Conservation (phyloP, 2,888 invertebrate species). For the Tromatobia lineatoria region DNA sequence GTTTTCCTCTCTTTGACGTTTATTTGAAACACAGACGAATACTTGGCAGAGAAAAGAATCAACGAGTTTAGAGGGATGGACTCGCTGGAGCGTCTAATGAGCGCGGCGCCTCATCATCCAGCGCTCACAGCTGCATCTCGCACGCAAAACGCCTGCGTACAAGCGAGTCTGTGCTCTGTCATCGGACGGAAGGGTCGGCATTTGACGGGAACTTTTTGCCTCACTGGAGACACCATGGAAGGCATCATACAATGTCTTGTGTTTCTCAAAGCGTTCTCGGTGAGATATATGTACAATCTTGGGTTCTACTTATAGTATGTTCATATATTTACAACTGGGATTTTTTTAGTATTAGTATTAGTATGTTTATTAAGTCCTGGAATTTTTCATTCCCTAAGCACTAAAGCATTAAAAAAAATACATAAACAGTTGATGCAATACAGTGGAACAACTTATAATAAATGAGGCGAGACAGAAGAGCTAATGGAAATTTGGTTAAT, state of each 20-base stretch:
- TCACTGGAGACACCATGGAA: constrained; percentile 97
- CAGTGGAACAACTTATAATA: too few species aligned
- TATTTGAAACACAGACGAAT: neutral
- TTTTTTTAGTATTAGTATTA: too few species aligned
- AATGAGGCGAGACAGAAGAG: too few species aligned
- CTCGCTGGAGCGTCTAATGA: constrained; percentile 93
- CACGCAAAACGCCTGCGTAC: constrained; percentile 90
- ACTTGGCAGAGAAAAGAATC: constrained; percentile 57
- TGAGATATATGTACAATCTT: constrained; percentile 86
- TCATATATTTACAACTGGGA: neutral
- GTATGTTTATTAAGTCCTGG: too few species aligned
- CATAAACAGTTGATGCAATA: too few species aligned
- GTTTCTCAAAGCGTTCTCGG: constrained; percentile 97
- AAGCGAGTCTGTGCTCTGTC: constrained; percentile 91
- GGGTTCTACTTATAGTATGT: neutral
- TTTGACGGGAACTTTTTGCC: constrained; percentile 95
- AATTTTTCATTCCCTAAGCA: too few species aligned
- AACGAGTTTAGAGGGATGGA: constrained; percentile 88
- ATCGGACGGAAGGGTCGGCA: constrained; percentile 93
- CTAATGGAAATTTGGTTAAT: too few species aligned
- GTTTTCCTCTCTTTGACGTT: constrained; percentile 18
- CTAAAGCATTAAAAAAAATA: too few species aligned
- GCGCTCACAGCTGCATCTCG: constrained; percentile 88
- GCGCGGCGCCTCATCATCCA: constrained; percentile 89
- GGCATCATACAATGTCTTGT: constrained; percentile 97